phyloP scores from a whole-genome alignment of 2,888 invertebrate genomes.

The Steinernema hermaphroditum region DNA sequence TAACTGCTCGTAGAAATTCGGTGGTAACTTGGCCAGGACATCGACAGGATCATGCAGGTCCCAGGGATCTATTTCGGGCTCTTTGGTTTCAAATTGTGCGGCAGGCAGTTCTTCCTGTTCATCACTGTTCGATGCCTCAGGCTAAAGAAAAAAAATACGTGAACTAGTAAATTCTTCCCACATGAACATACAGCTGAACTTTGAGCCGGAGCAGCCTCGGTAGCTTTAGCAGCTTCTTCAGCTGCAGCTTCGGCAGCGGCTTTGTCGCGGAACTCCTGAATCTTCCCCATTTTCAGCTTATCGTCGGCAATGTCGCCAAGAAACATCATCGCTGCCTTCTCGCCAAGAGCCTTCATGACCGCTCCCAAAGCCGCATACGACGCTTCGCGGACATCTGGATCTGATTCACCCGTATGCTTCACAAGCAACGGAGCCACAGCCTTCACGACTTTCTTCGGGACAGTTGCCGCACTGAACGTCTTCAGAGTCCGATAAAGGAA shows the following conservation, averaged over 20 bases:
- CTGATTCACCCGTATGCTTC: no score
- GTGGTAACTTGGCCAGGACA: conserved; percentile 85
- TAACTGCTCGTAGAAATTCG: conserved; percentile 89
- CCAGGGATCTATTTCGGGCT: conserved; percentile 77
- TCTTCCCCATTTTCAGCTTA: conserved; percentile 45
- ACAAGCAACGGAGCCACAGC: conserved; percentile 1
- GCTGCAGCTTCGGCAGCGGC: conserved; percentile 26
- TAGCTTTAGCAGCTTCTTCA: background rate
- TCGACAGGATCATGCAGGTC: conserved; percentile 89
- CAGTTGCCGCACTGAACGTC: conserved; percentile 24
- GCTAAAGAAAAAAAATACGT: no score
- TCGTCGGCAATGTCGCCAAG: no score
- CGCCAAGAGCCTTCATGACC: conserved; percentile 87
- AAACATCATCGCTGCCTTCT: conserved; percentile 71
- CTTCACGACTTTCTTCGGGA: conserved; percentile 25
- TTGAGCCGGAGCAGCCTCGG: background rate
- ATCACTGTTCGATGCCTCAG: background rate
- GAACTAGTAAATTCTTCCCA: no score
- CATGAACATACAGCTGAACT: no score
- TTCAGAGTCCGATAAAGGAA: background rate
- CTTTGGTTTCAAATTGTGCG: no score
- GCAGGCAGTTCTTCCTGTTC: no score
- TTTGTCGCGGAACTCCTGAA: conserved; percentile 31
- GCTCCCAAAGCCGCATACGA: conserved; percentile 91
- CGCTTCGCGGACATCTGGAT: conserved; percentile 84